Percentiles rank a stretch among this genome's conserved stretches.
Evolutionary conservation across 1,140 invertebrate genomes (phyloP).

Genomic region (Trinorchestia longiramus): DNA sequence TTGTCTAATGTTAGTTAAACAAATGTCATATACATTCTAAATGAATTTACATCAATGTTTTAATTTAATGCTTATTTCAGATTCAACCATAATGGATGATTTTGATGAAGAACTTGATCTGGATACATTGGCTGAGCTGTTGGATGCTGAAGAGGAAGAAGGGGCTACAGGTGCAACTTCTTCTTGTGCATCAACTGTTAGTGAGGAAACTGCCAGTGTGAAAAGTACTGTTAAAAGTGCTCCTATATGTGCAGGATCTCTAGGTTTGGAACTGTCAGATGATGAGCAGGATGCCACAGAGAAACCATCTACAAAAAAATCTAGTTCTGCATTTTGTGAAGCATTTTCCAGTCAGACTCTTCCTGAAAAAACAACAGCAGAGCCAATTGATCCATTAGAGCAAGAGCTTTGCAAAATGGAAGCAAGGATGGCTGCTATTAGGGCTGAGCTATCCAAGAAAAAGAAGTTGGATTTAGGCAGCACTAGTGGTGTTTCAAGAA

Average conservation of each 20-base stretch:
- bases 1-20: too few relatives aligned
- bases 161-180: background rate
- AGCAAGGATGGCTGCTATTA: slow-evolving; percentile 60
- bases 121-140: slow-evolving; percentile 49
- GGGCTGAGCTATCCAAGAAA: slow-evolving; percentile 60
- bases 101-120: slow-evolving; percentile 56
- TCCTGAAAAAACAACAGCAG: background rate
- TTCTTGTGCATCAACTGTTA: background rate
- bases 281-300: slow-evolving; percentile 57
- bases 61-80: background rate
- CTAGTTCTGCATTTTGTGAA: slow-evolving; percentile 56
- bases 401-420: slow-evolving; percentile 63
- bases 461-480: slow-evolving; percentile 56
- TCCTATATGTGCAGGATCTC: slow-evolving; percentile 26
- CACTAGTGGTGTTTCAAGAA: slow-evolving; percentile 10
- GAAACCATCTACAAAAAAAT: background rate
- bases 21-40: too few relatives aligned
- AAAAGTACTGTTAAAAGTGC: background rate
- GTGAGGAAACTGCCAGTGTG: background rate
- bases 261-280: slow-evolving; percentile 63
- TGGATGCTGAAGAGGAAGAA: slow-evolving; percentile 51
- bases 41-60: too few relatives aligned
- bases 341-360: slow-evolving; percentile 34
- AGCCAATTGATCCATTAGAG: slow-evolving; percentile 63
- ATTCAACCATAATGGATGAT: background rate